phyloP scores from a whole-genome alignment of 2,888 invertebrate species.

The Ichneumon xanthorius region DNA sequence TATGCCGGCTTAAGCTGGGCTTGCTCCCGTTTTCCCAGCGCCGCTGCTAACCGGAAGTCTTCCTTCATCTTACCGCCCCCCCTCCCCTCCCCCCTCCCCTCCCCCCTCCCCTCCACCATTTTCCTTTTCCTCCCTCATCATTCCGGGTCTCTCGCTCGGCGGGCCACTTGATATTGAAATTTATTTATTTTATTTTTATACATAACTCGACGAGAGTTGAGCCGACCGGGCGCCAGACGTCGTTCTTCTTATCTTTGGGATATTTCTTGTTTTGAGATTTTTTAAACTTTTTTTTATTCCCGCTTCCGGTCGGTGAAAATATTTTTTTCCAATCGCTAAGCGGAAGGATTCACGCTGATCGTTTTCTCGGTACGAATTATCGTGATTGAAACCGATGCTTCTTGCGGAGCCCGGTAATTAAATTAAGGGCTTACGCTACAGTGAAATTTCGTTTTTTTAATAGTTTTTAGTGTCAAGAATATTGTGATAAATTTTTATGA shows the following conservation, averaged over 20 bases:
- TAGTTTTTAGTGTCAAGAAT: too few species aligned
- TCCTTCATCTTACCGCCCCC: conserved; percentile 11
- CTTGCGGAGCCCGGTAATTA: neutral
- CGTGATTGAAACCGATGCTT: neutral
- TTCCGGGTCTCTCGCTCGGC: neutral
- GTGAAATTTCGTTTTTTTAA: too few species aligned
- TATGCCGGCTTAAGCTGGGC: conserved; percentile 72
- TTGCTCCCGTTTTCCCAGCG: conserved; percentile 73
- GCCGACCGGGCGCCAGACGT: neutral
- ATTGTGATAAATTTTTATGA: too few species aligned
- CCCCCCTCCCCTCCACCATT: neutral
- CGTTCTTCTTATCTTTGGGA: neutral
- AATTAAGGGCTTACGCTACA: too few species aligned
- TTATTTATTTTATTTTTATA: conserved; percentile 46
- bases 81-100: too few species aligned
- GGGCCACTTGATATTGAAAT: conserved; percentile 68
- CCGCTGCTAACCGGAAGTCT: conserved; percentile 57
- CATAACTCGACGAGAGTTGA: conserved; percentile 41
- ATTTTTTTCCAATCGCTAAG: neutral
- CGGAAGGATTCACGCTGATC: neutral
- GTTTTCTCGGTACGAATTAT: neutral
- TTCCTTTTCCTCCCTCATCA: conserved; percentile 16
- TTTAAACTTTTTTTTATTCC: neutral
- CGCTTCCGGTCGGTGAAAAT: conserved; percentile 9
- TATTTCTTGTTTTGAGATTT: neutral